These are phyloP conservation scores for Pristionchus arcanus DNA, from an alignment of 2,888 invertebrate species.

Conservation along the genomic window DNA sequence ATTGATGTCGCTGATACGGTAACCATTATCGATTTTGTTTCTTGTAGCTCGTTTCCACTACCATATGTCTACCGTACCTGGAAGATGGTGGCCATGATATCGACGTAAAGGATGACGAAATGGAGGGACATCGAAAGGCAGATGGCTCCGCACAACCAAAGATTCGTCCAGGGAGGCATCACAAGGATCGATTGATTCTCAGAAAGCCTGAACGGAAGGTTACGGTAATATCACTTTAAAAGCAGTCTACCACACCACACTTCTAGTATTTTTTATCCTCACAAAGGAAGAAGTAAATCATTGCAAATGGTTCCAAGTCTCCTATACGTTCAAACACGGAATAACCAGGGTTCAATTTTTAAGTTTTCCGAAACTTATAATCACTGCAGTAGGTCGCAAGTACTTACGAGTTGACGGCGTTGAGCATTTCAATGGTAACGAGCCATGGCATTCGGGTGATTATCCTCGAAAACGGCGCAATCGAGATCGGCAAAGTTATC, in stretches of 20 bases:
- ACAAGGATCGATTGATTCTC: slow-evolving; percentile 97
- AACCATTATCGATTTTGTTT: too few species aligned
- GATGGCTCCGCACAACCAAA: slow-evolving; percentile 99
- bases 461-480: slow-evolving; percentile 97
- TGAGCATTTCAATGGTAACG: slow-evolving; percentile 99
- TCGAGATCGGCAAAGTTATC: slow-evolving; percentile 97
- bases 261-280: too few species aligned
- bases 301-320: not conserved
- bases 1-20: too few species aligned
- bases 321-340: not conserved
- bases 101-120: slow-evolving; percentile 99
- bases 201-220: slow-evolving; percentile 88
- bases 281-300: not conserved
- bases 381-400: not conserved
- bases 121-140: slow-evolving; percentile 99
- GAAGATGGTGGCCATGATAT: slow-evolving; percentile 88
- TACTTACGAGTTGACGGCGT: slow-evolving; percentile 96
- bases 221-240: too few species aligned
- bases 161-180: slow-evolving; percentile 99
- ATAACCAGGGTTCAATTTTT: too few species aligned
- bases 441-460: slow-evolving; percentile 99
- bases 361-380: not conserved
- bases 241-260: too few species aligned
- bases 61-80: slow-evolving; percentile 86
- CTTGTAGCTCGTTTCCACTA: too few species aligned